A percentile compares a stretch with the other conserved stretches of the same genome.
These are phyloP conservation scores for Eubasilissa regina DNA, from an alignment of 1,140 invertebrate genomes.

Conservation along the genomic window DNA sequence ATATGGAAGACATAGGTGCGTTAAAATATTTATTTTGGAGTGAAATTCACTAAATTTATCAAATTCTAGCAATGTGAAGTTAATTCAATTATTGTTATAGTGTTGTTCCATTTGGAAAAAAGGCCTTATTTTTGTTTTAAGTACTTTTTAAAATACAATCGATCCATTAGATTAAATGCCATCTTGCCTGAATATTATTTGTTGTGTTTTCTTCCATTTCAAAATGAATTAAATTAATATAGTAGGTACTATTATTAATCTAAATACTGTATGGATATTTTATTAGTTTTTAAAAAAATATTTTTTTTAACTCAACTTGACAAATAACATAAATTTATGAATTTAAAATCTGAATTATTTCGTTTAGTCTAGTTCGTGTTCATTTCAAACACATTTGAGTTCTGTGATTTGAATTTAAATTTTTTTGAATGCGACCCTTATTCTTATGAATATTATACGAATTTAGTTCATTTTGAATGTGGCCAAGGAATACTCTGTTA, in stretches of 20 bases:
- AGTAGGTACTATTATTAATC: not conserved
- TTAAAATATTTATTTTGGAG: too few relatives aligned
- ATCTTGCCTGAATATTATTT: conserved; percentile 41
- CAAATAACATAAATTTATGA: too few relatives aligned
- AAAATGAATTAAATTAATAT: conserved; percentile 23
- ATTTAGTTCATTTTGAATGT: conserved; percentile 34
- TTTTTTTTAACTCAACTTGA: too few relatives aligned
- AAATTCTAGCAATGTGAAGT: too few relatives aligned
- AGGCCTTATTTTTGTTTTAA: conserved; percentile 36
- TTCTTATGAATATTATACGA: not conserved
- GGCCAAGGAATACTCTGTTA: not conserved
- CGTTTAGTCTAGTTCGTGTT: not conserved
- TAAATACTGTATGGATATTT: too few relatives aligned
- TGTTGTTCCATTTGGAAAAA: conserved; percentile 22
- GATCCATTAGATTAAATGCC: conserved; percentile 21
- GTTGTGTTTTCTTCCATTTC: not conserved
- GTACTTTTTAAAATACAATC: conserved; percentile 3
- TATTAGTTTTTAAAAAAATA: too few relatives aligned
- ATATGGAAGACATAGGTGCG: too few relatives aligned
- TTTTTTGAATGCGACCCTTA: not conserved
- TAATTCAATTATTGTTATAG: not conserved
- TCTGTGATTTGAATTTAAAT: not conserved
- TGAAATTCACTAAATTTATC: too few relatives aligned
- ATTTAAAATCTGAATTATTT: too few relatives aligned
- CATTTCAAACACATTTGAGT: not conserved